Conservation (phyloP, 2,888 invertebrate species). For the Phalera bucephala region DNA sequence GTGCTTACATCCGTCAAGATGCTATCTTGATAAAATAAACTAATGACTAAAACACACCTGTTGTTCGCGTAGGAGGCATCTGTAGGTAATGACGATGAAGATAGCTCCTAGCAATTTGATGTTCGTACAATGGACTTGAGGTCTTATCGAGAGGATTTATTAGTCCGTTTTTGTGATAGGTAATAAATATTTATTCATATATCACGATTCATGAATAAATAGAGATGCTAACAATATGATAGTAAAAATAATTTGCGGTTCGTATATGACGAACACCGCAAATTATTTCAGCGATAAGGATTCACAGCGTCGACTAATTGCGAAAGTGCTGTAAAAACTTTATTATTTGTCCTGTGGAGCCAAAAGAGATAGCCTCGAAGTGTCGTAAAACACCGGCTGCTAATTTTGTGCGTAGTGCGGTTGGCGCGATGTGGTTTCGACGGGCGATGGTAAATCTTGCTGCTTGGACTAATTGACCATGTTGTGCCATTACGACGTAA, state of each 20-base stretch:
- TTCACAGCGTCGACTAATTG: background rate
- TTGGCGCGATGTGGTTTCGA: constrained; percentile 49
- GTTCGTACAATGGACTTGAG: constrained; percentile 46
- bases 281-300: no score
- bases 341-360: background rate
- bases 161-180: constrained; percentile 23
- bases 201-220: constrained; percentile 29
- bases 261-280: no score
- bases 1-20: constrained; percentile 75
- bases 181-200: constrained; percentile 33
- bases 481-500: constrained; percentile 55
- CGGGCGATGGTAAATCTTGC: constrained; percentile 48
- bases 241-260: no score
- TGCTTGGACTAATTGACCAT: constrained; percentile 63
- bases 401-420: constrained; percentile 50
- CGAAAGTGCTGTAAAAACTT: background rate
- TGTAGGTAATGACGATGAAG: constrained; percentile 52
- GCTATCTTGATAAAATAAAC: constrained; percentile 70
- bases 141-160: constrained; percentile 28
- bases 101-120: constrained; percentile 59
- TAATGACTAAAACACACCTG: constrained; percentile 74
- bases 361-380: background rate
- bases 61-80: constrained; percentile 54
- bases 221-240: no score
- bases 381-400: background rate